Evolutionary conservation across 2,888 invertebrate genomes (phyloP), one percentile per base, ranked within the genome.

Genomic region (Lordiphosa andalusiaca): DNA sequence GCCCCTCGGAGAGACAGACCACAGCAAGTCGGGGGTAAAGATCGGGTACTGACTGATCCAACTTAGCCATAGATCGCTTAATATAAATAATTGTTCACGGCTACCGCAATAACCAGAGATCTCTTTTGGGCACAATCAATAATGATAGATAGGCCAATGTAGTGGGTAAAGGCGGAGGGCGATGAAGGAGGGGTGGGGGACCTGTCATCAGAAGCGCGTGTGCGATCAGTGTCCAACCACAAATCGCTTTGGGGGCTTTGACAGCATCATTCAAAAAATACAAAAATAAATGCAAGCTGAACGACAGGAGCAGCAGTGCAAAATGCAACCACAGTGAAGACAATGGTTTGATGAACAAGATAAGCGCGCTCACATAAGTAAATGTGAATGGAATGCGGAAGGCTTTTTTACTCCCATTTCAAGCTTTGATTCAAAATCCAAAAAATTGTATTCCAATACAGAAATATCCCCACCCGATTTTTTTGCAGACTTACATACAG

Each of bases 61-160:
- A 41, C 30, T 30, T 30, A 30, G 30, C 33, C 58, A 55, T 53
- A 55, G 60, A 50, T 48, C 62, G 62, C 63, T 76, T 76, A 76
- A 76, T 83, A 83, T 73, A 83, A 83, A 83, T 76, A 83, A 76
- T 76, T 75, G 75, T 65, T 64, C 59, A 56, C 51, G 57, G 74
- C 78, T 57, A 74, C 82, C 74, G 68, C 78, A 67, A 33, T 44
- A 46, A 25, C 19, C 44, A 48, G 35, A 37, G 21, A 57, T 67
- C 82, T 78, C 73, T 81, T 83, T 77, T 84, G 85, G 82, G 71
- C 83, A 82, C 76, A 84, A 85, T 83, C 86, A 84, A 82, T 85
- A 75, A 81, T 78, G 84, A 75, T 84, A 85, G 83, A 84, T 84
- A 77, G 72, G 76, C 53, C 48, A 53, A 49, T 9, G 55, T 47